Percentiles rank a stretch among this genome's conserved stretches.
Evolutionary conservation across 2,888 invertebrate species (phyloP).

Genomic region (Xanthostigma xanthostigma): DNA sequence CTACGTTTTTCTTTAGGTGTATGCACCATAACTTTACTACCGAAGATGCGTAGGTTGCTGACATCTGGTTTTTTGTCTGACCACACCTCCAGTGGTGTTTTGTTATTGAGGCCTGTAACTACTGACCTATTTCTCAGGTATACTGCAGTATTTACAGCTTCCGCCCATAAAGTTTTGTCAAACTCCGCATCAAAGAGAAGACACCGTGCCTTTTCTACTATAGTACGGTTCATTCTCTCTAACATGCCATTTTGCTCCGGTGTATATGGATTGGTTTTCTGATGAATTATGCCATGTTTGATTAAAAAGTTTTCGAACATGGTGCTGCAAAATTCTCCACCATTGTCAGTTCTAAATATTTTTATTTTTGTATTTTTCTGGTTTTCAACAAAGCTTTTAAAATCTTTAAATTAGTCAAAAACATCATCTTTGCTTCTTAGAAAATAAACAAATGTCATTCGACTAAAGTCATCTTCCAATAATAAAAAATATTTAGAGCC

Average conservation of each 20-base stretch:
- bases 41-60: slow-evolving; percentile 12
- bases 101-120: slow-evolving; percentile 7
- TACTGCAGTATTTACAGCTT: slow-evolving; percentile 11
- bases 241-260: slow-evolving; percentile 11
- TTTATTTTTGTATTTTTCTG: slow-evolving; percentile 14
- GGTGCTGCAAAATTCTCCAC: slow-evolving; percentile 13
- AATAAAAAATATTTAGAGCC: no score
- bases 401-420: slow-evolving; percentile 10
- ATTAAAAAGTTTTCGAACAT: slow-evolving; percentile 11
- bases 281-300: slow-evolving; percentile 8
- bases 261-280: slow-evolving; percentile 6
- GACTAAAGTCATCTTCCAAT: no score
- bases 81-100: slow-evolving; percentile 8
- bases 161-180: background rate
- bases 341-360: slow-evolving; percentile 15
- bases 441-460: no score
- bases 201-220: slow-evolving; percentile 11
- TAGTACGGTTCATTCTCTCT: slow-evolving; percentile 9
- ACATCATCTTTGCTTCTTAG: no score
- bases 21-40: slow-evolving; percentile 8
- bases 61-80: slow-evolving; percentile 14
- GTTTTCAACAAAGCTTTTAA: slow-evolving; percentile 14
- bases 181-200: slow-evolving; percentile 3
- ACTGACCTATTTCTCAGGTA: slow-evolving; percentile 15
- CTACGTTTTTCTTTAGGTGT: slow-evolving; percentile 6